Conservation (phyloP, 2,113 vertebrate species). For the Centrocercus urophasianus region DNA sequence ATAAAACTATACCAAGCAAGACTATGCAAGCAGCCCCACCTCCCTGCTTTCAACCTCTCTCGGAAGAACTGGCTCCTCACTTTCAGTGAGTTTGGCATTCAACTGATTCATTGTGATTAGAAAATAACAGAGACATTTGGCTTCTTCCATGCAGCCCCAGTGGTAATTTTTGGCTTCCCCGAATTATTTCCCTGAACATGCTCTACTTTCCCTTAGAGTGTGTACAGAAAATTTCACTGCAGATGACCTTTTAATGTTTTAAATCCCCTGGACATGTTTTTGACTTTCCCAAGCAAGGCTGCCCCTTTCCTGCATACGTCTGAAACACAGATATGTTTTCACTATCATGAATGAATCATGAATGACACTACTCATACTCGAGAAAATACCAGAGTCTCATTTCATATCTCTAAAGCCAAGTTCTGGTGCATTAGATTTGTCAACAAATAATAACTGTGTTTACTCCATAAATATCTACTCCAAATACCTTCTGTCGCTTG, state of each 20-base stretch:
- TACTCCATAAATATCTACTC: background rate
- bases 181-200: background rate
- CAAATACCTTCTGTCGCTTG: background rate
- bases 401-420: background rate
- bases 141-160: background rate
- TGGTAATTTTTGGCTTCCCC: background rate
- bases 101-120: background rate
- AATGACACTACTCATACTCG: background rate
- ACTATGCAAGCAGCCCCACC: background rate
- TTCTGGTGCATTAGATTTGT: background rate
- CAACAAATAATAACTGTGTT: background rate
- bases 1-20: constrained; percentile 30
- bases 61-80: background rate
- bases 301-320: background rate
- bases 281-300: background rate
- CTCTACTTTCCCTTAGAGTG: background rate
- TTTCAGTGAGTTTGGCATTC: background rate
- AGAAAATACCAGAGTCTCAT: background rate
- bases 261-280: background rate
- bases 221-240: background rate
- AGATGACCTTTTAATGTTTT: background rate
- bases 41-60: background rate
- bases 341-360: background rate
- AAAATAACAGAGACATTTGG: background rate
- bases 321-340: background rate